Evolutionary conservation across 1,140 invertebrate genomes (phyloP), one percentile per base, ranked within the genome.

Genomic region (Drosophila tsacasi): DNA sequence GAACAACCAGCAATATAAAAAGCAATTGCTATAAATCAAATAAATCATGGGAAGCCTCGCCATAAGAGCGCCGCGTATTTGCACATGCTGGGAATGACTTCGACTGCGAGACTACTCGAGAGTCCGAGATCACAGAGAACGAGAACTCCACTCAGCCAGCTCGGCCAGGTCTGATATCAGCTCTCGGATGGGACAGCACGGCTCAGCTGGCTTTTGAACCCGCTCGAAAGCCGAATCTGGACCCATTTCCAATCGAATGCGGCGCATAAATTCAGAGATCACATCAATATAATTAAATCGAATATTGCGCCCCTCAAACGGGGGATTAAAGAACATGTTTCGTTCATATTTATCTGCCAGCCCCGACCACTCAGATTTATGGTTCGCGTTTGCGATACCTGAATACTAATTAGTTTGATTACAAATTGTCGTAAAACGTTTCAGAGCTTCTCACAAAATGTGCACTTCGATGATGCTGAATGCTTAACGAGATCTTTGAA

Each of bases 1-100:
- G 54, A 73, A 73, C 67, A 73, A 61, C 69, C 52, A 73, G 54
- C 46, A 61, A 81, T 81, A 81, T 49, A 69, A 60, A 84, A 64
- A 76, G 82, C 73, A 85, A 84, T 81, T 81, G 77, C 66, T 80
- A 80, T 83, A 83, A 83, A 83, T 81, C 81, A 85, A 76, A 84
- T 72, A 84, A 84, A 80, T 75, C 64, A 68, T 68, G 63, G 63
- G 63, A 68, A 68, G 66, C 25, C 35, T 23, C 64, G 25, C 62
- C 35, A 32, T 50, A 55, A 40, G 66, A 68, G 35, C 39, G 35
- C 21, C 23, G 66, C 63, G 66, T 68, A 68, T 68, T 68, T 68
- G 66, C 66, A 68, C 62, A 68, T 68, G 66, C 62, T 67, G 66
- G 46, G 66, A 68, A 67, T 50, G 66, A 44, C 54, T 55, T 37